These are phyloP conservation scores for Poecilia gillii DNA, from an alignment of 2,797 vertebrate species.

Conservation along the genomic window DNA sequence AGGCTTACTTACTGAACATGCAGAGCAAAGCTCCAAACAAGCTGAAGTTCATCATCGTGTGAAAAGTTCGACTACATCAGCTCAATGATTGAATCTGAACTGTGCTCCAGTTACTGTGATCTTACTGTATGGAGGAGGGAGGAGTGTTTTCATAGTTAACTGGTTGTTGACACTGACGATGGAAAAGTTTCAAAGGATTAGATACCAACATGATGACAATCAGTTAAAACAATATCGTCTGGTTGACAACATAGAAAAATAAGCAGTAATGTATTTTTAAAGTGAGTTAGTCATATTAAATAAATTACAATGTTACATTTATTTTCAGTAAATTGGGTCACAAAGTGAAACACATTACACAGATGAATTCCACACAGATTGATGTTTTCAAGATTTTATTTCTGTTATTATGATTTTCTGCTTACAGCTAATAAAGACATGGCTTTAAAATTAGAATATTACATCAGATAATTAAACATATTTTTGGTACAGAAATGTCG, in stretches of 20 bases:
- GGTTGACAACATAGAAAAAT: background rate
- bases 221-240: background rate
- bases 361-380: too few species aligned
- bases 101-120: background rate
- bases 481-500: too few species aligned
- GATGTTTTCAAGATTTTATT: too few species aligned
- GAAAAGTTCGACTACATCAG: background rate
- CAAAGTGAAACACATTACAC: too few species aligned
- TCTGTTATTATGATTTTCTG: too few species aligned
- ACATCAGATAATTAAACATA: too few species aligned
- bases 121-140: background rate
- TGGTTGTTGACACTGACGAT: fast-evolving
- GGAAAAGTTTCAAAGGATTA: background rate
- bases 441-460: too few species aligned
- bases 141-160: background rate
- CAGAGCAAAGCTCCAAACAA: background rate
- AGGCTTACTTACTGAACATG: slow-evolving; percentile 15
- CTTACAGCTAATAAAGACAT: too few species aligned
- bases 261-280: background rate
- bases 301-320: background rate
- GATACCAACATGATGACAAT: background rate
- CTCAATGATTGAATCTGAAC: background rate
- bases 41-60: background rate
- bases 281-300: background rate
- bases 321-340: background rate